phyloP scores from a whole-genome alignment of 2,888 invertebrate species.

The Agrochola lychnidis region DNA sequence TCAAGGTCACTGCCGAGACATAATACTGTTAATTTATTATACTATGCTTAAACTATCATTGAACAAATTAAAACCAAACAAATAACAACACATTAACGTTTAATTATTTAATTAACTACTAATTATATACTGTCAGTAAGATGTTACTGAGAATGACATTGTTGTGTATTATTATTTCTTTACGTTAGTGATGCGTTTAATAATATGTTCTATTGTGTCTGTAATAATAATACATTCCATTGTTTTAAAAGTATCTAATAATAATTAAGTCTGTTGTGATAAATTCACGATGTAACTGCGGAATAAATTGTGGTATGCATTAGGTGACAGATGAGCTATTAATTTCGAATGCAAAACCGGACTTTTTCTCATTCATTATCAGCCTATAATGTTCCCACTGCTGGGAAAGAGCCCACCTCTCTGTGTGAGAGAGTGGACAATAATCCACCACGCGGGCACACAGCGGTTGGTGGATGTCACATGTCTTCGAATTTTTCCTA shows the following conservation, averaged over 20 bases:
- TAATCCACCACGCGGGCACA: not conserved
- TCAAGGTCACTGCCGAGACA: too few relatives aligned
- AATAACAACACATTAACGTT: conserved; percentile 7
- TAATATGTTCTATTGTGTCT: conserved; percentile 46
- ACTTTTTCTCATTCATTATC: not conserved
- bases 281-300: not conserved
- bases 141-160: conserved; percentile 2
- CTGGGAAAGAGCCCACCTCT: not conserved
- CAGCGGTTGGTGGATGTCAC: too few relatives aligned
- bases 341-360: not conserved
- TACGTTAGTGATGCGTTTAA: conserved; percentile 12
- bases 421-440: not conserved
- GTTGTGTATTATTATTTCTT: not conserved
- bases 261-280: conserved; percentile 14
- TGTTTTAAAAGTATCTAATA: conserved; percentile 26
- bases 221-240: conserved; percentile 27
- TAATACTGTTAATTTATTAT: too few relatives aligned
- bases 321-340: not conserved
- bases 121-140: not conserved
- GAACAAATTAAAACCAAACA: not conserved
- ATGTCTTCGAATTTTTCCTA: not conserved
- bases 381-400: not conserved
- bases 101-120: conserved; percentile 11
- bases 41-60: not conserved
- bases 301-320: not conserved